These are phyloP conservation scores for Drosophila yakuba DNA, from an alignment of 1,140 invertebrate genomes.

Conservation along the genomic window DNA sequence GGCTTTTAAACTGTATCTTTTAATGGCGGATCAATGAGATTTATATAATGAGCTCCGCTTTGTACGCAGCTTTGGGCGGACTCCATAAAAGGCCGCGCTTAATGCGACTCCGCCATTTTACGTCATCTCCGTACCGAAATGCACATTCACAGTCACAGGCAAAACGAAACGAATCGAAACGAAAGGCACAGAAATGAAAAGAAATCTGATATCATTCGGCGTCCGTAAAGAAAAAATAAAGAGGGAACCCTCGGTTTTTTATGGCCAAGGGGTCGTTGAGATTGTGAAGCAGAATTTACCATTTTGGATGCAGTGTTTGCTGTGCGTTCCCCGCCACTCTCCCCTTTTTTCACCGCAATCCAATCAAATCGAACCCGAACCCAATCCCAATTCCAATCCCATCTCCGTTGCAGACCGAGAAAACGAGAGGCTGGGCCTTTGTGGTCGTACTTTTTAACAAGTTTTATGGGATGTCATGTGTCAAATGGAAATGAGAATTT, in stretches of 20 bases:
- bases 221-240: conserved; percentile 63
- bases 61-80: conserved; percentile 53
- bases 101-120: conserved; percentile 66
- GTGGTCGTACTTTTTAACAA: conserved; percentile 79
- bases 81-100: conserved; percentile 64
- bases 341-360: conserved; percentile 6
- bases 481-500: conserved; percentile 84
- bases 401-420: conserved; percentile 26
- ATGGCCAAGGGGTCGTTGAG: conserved; percentile 60
- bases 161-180: conserved; percentile 54
- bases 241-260: conserved; percentile 65
- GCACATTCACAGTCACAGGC: conserved; percentile 33
- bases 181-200: conserved; percentile 59
- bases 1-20: conserved; percentile 52
- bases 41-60: conserved; percentile 68
- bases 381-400: conserved; percentile 11
- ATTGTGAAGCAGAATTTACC: conserved; percentile 75
- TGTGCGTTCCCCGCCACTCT: conserved; percentile 15
- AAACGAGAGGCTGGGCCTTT: conserved; percentile 59
- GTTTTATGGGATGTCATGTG: conserved; percentile 84
- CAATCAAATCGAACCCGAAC: conserved; percentile 36
- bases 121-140: conserved; percentile 34
- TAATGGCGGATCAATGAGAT: conserved; percentile 79
- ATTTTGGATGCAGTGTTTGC: conserved; percentile 73
- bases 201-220: conserved; percentile 80